Base-by-base conservation (phyloP, 92 coral and sea anemone species). In the Zoanthus sansibaricus region DNA sequence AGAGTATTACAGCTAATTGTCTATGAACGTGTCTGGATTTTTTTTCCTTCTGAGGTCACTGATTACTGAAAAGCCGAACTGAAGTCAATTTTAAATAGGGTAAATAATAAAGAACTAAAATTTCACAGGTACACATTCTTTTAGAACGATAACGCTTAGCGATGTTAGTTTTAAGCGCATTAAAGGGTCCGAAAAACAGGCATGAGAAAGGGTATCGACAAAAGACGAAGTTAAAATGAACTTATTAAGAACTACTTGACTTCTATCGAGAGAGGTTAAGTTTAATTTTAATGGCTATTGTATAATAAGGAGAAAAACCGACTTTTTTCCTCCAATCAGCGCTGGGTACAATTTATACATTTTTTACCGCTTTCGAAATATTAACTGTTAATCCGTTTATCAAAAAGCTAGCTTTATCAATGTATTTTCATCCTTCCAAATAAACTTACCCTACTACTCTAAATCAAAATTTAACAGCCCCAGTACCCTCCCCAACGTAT, bases 1-100 rank as follows among this genome's bases (percentile, higher is more conserved):
- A 61, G n/a, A n/a, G n/a, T n/a, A n/a, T 33, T n/a, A 45, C 56
- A 62, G 45, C 15, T 51, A 42, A 80, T 80, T 80, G 85, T 80
- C 85, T 80, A 48, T 64, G 48, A 80, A 66, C n/a, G 6, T 17
- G 85, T 80, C 85, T 80, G 75, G 61, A 11, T 72, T 46, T 80
- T 80, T 80, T 62, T 80, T 78, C 70, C 54, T 66, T 15, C 0
- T 7, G 66, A 45, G 85, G 66, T 80, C 47, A 80, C n/a, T n/a
- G n/a, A 80, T 80, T 46, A 70, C 47, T n/a, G n/a, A n/a, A n/a
- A n/a, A n/a, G n/a, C n/a, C n/a, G n/a, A n/a, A 45, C 21, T n/a
- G 32, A 47, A 8, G 11, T 11, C 3, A n/a, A 6, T 11, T 7
- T 49, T 76, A 16, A 74, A 76, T 52, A 54, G 47, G 16, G 82